phyloP scores from a whole-genome alignment of 2,113 vertebrate genomes.

The Herpailurus yagouaroundi region DNA sequence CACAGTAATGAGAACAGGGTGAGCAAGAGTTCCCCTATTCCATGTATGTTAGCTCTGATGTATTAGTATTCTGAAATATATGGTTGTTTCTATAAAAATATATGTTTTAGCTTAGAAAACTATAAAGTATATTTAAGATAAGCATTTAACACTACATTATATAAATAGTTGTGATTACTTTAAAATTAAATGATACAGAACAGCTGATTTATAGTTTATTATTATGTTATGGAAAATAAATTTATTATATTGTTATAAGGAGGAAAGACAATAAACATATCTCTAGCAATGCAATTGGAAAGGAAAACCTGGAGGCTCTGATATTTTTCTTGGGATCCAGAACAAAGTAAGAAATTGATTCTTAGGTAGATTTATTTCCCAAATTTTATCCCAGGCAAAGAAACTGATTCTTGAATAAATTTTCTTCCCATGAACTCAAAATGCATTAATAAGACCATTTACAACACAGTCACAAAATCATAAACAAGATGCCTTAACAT shows the following conservation, averaged over 20 bases:
- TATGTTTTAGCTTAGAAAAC: not conserved
- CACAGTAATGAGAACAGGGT: not conserved
- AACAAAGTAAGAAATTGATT: not conserved
- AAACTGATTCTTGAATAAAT: not conserved
- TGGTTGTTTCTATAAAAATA: not conserved
- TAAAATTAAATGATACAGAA: not conserved
- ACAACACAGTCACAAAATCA: not conserved
- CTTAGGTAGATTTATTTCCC: not conserved
- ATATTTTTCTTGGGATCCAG: not conserved
- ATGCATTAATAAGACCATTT: not conserved
- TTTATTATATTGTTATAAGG: not conserved
- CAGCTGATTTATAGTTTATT: not conserved
- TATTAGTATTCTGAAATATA: not conserved
- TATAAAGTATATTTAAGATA: conserved; percentile 13
- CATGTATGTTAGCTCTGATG: not conserved
- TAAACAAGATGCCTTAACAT: not conserved
- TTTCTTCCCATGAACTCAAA: not conserved
- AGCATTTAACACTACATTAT: not conserved
- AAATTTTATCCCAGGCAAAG: not conserved
- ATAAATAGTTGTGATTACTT: not conserved
- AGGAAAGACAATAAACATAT: conserved; percentile 5
- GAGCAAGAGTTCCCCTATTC: not conserved
- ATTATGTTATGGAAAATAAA: not conserved
- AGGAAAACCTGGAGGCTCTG: not conserved
- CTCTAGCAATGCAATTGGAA: not conserved